Evolutionary conservation across 2,888 invertebrate genomes (phyloP).

Genomic region (Campoletis raptor): DNA sequence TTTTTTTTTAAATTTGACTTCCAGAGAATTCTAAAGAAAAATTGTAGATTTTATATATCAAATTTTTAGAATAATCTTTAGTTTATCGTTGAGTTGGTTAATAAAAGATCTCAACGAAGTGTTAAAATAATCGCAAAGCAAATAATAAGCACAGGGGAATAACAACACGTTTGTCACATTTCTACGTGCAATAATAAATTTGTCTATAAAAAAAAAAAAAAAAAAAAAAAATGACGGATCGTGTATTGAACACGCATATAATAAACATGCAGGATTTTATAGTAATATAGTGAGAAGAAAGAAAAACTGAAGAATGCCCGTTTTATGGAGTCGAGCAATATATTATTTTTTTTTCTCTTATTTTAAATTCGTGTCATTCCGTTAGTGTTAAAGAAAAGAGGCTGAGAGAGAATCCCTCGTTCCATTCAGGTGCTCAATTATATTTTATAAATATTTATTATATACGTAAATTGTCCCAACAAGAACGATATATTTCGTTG

Average conservation of each 20-base stretch:
- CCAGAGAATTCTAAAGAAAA: too few relatives aligned
- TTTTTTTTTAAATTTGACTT: too few relatives aligned
- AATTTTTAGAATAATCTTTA: neutral
- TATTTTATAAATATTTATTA: constrained; percentile 49
- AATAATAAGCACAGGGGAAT: too few relatives aligned
- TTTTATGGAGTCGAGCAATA: neutral
- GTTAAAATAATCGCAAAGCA: too few relatives aligned
- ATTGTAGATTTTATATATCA: neutral
- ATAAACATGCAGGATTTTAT: neutral
- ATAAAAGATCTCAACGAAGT: too few relatives aligned
- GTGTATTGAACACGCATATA: neutral
- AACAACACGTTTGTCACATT: neutral
- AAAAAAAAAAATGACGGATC: neutral
- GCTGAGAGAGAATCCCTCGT: constrained; percentile 17
- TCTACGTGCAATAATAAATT: too few relatives aligned
- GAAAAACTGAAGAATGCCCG: neutral
- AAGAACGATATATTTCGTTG: neutral
- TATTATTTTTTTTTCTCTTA: neutral
- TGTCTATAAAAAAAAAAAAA: too few relatives aligned
- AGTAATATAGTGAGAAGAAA: neutral
- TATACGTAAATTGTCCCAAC: constrained; percentile 4
- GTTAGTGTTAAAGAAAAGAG: constrained; percentile 58
- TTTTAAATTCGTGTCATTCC: constrained; percentile 41
- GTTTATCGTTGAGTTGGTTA: neutral
- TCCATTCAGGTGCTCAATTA: constrained; percentile 57